A percentile compares a stretch with the other conserved stretches of the same genome.
Conservation (phyloP, 2,888 invertebrate species). For the Callyntrura sp. region DNA sequence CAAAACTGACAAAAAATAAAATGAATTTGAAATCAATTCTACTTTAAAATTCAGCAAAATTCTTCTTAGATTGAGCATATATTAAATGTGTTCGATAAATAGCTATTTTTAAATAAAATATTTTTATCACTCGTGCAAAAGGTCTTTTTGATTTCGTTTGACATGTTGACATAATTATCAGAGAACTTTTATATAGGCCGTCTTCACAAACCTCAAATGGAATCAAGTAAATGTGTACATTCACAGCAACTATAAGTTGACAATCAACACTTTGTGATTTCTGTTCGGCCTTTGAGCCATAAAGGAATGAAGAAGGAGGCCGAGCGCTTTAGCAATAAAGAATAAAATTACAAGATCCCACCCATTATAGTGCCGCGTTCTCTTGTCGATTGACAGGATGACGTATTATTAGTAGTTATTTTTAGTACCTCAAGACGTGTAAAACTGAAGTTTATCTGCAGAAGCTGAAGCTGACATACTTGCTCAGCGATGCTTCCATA, state of each 20-base stretch:
- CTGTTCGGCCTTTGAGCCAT: too few relatives aligned
- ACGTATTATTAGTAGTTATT: not conserved
- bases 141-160: not conserved
- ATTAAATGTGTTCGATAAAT: too few relatives aligned
- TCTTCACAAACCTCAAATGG: not conserved
- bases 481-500: constrained; percentile 45
- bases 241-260: not conserved
- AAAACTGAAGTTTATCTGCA: not conserved
- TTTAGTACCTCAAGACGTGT: constrained; percentile 18
- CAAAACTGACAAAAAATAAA: too few relatives aligned
- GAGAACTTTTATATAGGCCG: not conserved
- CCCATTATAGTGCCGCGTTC: not conserved
- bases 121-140: too few relatives aligned
- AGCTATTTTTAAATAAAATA: too few relatives aligned
- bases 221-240: not conserved
- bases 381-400: not conserved
- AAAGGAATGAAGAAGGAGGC: too few relatives aligned
- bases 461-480: constrained; percentile 40
- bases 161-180: not conserved
- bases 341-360: not conserved
- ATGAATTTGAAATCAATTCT: too few relatives aligned
- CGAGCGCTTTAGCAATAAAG: not conserved
- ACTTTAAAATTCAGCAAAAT: too few relatives aligned
- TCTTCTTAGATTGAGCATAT: too few relatives aligned
- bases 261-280: not conserved